phyloP scores from a whole-genome alignment of 2,888 invertebrate species.

The Abrostola triplasia region DNA sequence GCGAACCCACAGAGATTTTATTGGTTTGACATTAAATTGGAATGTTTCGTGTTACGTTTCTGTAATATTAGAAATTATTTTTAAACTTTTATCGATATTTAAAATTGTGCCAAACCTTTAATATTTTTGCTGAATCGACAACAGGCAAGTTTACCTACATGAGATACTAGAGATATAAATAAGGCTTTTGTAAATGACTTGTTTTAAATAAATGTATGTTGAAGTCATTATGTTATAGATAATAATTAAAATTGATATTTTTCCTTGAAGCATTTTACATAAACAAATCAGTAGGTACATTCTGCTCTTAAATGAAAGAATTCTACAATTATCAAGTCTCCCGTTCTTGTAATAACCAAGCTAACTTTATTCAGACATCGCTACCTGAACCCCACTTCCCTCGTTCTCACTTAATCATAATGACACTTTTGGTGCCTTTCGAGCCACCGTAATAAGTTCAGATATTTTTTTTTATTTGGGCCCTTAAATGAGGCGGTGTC shows the following conservation, averaged over 20 bases:
- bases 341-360: constrained; percentile 33
- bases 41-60: not conserved
- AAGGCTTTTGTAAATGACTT: no score
- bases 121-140: no score
- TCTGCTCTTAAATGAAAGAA: no score
- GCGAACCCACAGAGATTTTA: constrained; percentile 6
- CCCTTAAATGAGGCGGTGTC: constrained; percentile 72
- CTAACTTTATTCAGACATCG: constrained; percentile 36
- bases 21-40: constrained; percentile 1
- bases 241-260: no score
- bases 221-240: no score
- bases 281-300: no score
- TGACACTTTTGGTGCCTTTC: constrained; percentile 61
- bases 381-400: constrained; percentile 52
- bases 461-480: constrained; percentile 72
- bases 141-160: no score
- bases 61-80: not conserved
- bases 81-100: no score
- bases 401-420: constrained; percentile 63
- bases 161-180: no score
- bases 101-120: no score
- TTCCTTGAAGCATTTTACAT: no score
- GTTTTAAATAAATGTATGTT: no score
- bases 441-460: constrained; percentile 66
- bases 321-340: constrained; percentile 19